Conservation (phyloP, 2,797 vertebrate genomes). For the Novumbra hubbsi region DNA sequence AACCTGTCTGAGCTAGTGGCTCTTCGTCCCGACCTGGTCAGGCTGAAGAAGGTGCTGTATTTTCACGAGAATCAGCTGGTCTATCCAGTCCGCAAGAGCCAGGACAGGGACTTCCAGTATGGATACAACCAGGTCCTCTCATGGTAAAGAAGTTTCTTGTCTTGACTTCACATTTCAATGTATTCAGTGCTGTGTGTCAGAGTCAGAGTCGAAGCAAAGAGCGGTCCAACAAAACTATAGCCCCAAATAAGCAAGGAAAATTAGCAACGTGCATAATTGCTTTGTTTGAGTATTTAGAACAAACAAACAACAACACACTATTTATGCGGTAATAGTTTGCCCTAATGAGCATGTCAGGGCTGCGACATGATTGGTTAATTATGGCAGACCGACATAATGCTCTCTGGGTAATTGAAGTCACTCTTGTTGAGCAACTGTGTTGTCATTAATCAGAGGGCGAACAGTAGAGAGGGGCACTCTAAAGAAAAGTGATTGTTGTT, state of each 20-base stretch:
- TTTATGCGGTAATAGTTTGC: constrained; percentile 29
- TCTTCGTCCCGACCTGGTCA: constrained; percentile 89
- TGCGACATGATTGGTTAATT: constrained; percentile 39
- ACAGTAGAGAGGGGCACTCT: constrained; percentile 38
- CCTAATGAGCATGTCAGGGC: constrained; percentile 35
- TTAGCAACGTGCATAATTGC: constrained; percentile 24
- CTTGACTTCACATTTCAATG: neutral
- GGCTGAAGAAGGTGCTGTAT: constrained; percentile 91
- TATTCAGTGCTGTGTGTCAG: neutral
- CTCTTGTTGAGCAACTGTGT: constrained; percentile 35
- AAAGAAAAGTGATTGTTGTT: constrained; percentile 59
- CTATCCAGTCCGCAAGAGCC: constrained; percentile 83
- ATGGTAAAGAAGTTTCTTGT: constrained; percentile 73
- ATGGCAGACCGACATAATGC: constrained; percentile 39
- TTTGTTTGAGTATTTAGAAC: constrained; percentile 17
- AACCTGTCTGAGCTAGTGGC: constrained; percentile 91
- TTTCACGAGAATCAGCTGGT: constrained; percentile 98
- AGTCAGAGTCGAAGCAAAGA: constrained; percentile 3
- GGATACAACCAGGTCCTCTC: constrained; percentile 98
- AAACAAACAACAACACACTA: constrained; percentile 16
- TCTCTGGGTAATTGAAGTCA: constrained; percentile 46
- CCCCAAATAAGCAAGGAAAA: constrained; percentile 16
- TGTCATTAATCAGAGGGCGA: constrained; percentile 60
- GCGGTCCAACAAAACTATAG: constrained; percentile 11
- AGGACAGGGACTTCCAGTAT: constrained; percentile 93